Conservation (phyloP, 2,797 vertebrate species). For the Lemur catta region DNA sequence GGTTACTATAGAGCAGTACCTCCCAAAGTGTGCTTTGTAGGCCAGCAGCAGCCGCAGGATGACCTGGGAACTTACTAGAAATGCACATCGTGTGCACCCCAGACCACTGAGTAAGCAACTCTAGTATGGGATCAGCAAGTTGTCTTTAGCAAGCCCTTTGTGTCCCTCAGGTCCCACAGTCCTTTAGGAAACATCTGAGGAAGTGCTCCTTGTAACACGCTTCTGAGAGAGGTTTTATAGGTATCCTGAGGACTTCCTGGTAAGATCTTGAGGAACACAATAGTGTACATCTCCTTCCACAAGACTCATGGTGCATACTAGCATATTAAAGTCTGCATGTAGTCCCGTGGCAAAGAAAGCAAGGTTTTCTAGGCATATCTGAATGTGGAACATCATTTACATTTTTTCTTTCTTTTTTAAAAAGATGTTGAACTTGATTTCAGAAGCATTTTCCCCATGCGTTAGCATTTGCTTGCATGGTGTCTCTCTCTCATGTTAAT, state of each 20-base stretch:
- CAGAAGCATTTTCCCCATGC: background rate
- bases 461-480: background rate
- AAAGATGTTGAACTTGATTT: background rate
- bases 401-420: background rate
- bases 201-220: background rate
- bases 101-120: background rate
- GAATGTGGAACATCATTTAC: background rate
- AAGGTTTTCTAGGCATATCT: background rate
- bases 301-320: background rate
- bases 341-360: background rate
- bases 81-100: no score
- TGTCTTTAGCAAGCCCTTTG: background rate
- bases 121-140: background rate
- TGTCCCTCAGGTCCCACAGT: background rate
- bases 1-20: background rate
- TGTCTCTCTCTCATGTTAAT: background rate
- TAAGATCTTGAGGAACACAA: background rate
- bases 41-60: rapidly evolving
- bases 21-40: background rate
- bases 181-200: background rate
- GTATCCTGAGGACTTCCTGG: background rate
- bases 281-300: background rate
- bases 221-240: background rate
- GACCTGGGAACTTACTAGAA: background rate
- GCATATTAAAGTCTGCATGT: background rate